Base-by-base conservation (phyloP, 2,888 invertebrate genomes). In the Pammene aurita region DNA sequence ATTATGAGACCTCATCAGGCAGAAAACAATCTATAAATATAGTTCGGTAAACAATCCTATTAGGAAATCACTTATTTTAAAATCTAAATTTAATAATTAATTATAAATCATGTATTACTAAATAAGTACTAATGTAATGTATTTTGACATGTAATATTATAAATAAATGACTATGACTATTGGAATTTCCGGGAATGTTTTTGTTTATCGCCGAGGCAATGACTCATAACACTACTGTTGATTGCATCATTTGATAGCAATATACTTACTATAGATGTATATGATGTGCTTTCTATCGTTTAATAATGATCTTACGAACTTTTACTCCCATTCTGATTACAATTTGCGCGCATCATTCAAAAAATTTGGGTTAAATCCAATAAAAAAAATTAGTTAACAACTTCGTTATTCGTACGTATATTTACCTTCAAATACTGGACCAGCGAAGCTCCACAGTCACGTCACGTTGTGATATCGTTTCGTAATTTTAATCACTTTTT, bases 141-240 rank as follows among this genome's bases (percentile, higher is more conserved):
- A n/a, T n/a, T n/a, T n/a, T n/a, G n/a, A n/a, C n/a, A n/a, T n/a
- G n/a, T n/a, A n/a, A n/a, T n/a, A n/a, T n/a, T n/a, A n/a, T n/a
- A n/a, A n/a, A n/a, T n/a, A n/a, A n/a, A n/a, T n/a, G n/a, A n/a
- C n/a, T n/a, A n/a, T n/a, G n/a, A n/a, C n/a, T n/a, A 42, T 18
- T 7, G 26, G 16, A 35, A 9, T 62, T 62, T 13, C 48, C 13
- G 38, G 14, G 42, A 50, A 56, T 26, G 13, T 56, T 56, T 44
- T 46, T 41, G 16, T 48, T 16, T 9, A 41, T n/a, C 41, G 16
- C 14, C 18, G 10, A 50, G 10, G 11, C 18, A 41, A 58, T 68
- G 68, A 68, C 57, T 68, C 63, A 68, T 58, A n/a, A n/a, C n/a
- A n/a, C n/a, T n/a, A n/a, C n/a, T n/a, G 35, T 68, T 52, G 34